Percentiles rank a stretch among this genome's conserved stretches.
Evolutionary conservation across 1,140 invertebrate genomes (phyloP).

Genomic region (Stegodyphus dumicola): DNA sequence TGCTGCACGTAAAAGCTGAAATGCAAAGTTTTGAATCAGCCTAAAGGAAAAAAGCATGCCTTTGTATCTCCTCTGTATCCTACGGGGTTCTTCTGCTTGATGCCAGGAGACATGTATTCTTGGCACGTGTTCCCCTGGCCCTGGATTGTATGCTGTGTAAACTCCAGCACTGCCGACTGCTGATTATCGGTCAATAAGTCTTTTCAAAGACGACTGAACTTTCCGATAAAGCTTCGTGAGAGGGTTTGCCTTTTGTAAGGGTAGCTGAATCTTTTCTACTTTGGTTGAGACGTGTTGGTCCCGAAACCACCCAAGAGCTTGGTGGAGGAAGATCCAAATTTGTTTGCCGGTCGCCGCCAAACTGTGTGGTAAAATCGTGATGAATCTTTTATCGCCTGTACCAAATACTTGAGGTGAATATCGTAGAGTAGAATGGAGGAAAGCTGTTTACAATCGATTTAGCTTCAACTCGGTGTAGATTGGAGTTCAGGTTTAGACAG

Average conservation of each 20-base stretch:
- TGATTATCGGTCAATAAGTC: constrained; percentile 57
- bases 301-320: too few relatives aligned
- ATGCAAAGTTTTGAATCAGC: constrained; percentile 40
- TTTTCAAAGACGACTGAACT: constrained; percentile 52
- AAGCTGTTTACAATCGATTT: too few relatives aligned
- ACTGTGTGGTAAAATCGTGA: too few relatives aligned
- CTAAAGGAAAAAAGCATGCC: background rate
- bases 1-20: constrained; percentile 19
- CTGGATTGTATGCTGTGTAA: constrained; percentile 43
- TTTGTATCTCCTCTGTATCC: background rate
- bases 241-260: constrained; percentile 33
- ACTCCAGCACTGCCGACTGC: constrained; percentile 41
- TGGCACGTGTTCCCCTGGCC: constrained; percentile 30
- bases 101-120: constrained; percentile 23
- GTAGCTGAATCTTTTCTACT: constrained; percentile 26
- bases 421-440: too few relatives aligned
- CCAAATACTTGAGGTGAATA: too few relatives aligned
- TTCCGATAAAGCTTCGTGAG: constrained; percentile 28
- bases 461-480: too few relatives aligned
- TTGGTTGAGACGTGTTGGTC: constrained; percentile 14
- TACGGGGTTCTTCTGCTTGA: background rate
- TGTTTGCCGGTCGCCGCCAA: too few relatives aligned
- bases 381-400: too few relatives aligned
- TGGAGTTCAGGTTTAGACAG: too few relatives aligned
- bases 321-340: too few relatives aligned